These are phyloP conservation scores for Achlya flavicornis DNA, from an alignment of 2,888 invertebrate genomes.

Conservation along the genomic window DNA sequence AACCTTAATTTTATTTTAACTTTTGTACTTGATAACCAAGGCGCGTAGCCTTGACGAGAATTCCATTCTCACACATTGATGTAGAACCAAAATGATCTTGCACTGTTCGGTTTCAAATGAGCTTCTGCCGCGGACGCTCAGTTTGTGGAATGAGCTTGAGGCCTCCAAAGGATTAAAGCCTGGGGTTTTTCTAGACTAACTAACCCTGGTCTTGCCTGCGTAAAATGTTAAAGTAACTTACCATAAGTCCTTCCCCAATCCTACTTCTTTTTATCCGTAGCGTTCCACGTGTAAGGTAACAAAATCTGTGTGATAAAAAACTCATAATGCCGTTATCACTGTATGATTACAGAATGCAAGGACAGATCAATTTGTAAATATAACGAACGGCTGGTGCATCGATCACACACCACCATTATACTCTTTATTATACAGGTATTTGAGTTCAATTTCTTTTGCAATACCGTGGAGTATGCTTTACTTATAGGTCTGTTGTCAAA, in stretches of 20 bases:
- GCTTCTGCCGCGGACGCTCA: no score
- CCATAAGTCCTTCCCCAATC: neutral
- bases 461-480: neutral
- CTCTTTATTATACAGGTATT: neutral
- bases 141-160: no score
- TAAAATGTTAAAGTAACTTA: no score
- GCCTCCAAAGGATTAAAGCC: no score
- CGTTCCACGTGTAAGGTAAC: neutral
- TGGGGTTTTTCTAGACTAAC: no score
- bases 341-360: neutral
- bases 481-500: constrained; percentile 9
- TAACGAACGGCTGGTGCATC: neutral
- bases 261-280: neutral
- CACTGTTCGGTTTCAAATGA: no score
- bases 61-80: no score
- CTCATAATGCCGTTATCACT: neutral
- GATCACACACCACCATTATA: neutral
- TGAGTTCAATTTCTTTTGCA: neutral
- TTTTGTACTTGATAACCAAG: no score
- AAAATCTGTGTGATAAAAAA: neutral
- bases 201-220: no score
- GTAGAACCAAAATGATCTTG: no score
- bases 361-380: neutral
- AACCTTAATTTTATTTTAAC: no score
- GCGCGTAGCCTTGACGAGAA: no score